Evolutionary conservation across 1,140 invertebrate genomes (phyloP).

Genomic region (Agrilus planipennis): DNA sequence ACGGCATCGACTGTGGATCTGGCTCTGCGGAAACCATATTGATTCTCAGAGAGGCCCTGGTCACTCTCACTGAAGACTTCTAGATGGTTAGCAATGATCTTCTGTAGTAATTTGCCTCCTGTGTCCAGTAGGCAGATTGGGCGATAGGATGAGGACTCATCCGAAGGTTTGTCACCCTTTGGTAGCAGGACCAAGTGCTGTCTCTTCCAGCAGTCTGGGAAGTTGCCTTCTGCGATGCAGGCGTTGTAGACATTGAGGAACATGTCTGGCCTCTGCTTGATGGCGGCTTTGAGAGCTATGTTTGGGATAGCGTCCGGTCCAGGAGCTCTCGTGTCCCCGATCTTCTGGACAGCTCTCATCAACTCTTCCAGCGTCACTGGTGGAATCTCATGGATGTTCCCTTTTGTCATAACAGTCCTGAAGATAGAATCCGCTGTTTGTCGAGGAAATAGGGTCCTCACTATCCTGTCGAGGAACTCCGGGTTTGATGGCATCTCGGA

Average conservation of each 20-base stretch:
- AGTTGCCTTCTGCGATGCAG: neutral
- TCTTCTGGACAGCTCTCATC: neutral
- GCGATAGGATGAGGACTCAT: constrained; percentile 1
- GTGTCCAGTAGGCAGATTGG: constrained; percentile 3
- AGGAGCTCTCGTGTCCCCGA: neutral
- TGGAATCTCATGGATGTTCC: too few relatives aligned
- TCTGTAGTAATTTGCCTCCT: constrained; percentile 2
- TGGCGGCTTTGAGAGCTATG: neutral
- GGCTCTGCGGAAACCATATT: constrained; percentile 7
- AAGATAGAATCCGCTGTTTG: too few relatives aligned
- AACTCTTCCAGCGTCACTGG: too few relatives aligned
- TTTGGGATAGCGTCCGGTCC: neutral
- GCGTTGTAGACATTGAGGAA: neutral
- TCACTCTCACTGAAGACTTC: neutral
- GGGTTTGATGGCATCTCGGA: too few relatives aligned
- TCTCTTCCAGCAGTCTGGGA: constrained; percentile 1
- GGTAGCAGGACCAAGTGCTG: constrained; percentile 1
- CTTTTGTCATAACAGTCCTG: too few relatives aligned
- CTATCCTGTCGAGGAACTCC: too few relatives aligned
- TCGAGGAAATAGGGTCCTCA: too few relatives aligned
- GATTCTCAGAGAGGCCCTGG: neutral
- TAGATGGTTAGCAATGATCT: neutral
- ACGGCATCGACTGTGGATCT: constrained; percentile 5
- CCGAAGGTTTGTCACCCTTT: constrained; percentile 2
- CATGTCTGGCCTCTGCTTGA: neutral